A percentile compares a stretch with the other conserved stretches of the same genome.
These are phyloP conservation scores for Akabosia matsudoensis DNA, from an alignment of 1,140 invertebrate genomes.

Conservation along the genomic window DNA sequence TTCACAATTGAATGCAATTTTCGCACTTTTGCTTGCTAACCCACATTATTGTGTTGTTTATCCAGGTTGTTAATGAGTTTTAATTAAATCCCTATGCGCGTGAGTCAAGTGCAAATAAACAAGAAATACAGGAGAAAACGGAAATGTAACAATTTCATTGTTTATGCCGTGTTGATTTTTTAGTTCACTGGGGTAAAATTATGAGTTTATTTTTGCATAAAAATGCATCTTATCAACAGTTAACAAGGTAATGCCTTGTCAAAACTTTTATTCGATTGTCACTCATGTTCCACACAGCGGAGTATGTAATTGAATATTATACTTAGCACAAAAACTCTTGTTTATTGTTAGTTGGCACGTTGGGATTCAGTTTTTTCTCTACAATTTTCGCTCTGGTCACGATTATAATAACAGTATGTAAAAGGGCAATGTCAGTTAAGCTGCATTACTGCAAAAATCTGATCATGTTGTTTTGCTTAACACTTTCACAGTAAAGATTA, in stretches of 20 bases:
- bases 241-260: too few relatives aligned
- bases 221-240: background rate
- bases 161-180: background rate
- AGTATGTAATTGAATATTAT: too few relatives aligned
- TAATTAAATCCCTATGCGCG: background rate
- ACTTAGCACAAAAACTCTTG: too few relatives aligned
- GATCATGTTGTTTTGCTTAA: background rate
- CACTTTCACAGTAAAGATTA: background rate
- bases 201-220: background rate
- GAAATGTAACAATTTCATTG: constrained; percentile 1
- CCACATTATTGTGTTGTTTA: background rate
- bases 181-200: constrained; percentile 17
- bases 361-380: too few relatives aligned
- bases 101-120: background rate
- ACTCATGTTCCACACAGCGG: too few relatives aligned
- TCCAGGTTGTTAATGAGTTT: constrained; percentile 6
- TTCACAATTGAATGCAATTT: too few relatives aligned
- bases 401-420: too few relatives aligned
- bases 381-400: too few relatives aligned
- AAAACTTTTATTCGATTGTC: too few relatives aligned
- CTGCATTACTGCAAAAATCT: background rate
- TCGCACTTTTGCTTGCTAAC: background rate
- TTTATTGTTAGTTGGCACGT: too few relatives aligned
- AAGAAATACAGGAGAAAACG: background rate
- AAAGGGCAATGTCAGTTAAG: background rate